Evolutionary conservation across 2,888 invertebrate genomes (phyloP), one percentile per base, ranked within the genome.

Genomic region (Diaphora mendica): DNA sequence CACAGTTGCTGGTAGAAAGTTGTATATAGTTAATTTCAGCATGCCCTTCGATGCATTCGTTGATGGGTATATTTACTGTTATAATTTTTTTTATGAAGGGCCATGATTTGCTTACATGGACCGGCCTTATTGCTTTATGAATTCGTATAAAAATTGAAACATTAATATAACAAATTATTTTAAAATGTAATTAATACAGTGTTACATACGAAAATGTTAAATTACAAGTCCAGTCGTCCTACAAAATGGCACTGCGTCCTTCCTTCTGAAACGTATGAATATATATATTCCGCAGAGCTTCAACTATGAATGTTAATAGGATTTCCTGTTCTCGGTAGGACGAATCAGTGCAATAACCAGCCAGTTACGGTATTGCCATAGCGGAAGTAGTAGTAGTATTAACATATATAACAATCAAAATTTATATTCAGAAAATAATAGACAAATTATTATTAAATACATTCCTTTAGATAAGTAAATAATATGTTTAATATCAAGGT

Each of bases 261-360:
- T 64, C 30, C 33, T 64, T 64, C 20, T 11, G 15, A 3, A 39
- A 42, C 23, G 69, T 26, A 20, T n/a, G 59, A 26, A 42, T 69
- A 35, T 20, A 39, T 69, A 62, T 39, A 62, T 69, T 69, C 39
- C 20, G 42, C 39, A 15, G 39, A 62, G 62, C 74, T 76, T 73
- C 74, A 71, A 77, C 70, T 68, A 78, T 82, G 77, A 73, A 83
- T 82, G 76, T 70, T 83, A 84, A 82, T 84, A 74, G 74, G 72
- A 77, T 80, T 69, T 73, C 72, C 71, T 71, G 73, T 73, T 73
- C 77, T 72, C 70, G 67, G 74, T 81, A 68, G 44, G 70, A 71
- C 68, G 75, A 78, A 79, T 79, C 80, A 78, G 73, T 74, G 66
- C 74, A 77, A 75, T 78, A 76, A 73, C 74, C 73, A 75, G 73